Evolutionary conservation across 2,797 vertebrate species (phyloP).

Genomic region (Otolemur crassicaudatus): DNA sequence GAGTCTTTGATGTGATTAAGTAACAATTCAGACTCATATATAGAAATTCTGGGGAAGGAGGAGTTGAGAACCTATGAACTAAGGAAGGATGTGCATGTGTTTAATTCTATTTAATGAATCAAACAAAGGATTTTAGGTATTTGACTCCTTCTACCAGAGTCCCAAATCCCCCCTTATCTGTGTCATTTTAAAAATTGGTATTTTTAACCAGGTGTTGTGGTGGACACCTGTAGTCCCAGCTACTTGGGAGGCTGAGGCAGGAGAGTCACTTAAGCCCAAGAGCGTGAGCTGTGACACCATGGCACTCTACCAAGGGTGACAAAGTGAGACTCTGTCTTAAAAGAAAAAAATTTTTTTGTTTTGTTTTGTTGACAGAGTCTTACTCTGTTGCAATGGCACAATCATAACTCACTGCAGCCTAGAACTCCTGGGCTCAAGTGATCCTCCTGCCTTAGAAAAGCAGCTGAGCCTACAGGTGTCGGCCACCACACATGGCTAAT

Average conservation of each 20-base stretch:
- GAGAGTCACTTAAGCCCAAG: no score
- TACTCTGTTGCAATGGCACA: background rate
- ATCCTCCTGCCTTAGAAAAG: background rate
- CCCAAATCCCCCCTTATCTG: background rate
- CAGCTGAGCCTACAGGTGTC: background rate
- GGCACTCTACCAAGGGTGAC: no score
- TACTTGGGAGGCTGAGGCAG: no score
- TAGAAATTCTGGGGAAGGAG: background rate
- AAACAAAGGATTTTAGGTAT: conserved; percentile 32
- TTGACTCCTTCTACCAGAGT: conserved; percentile 1
- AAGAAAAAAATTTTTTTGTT: no score
- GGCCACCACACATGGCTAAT: background rate
- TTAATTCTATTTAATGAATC: conserved; percentile 20
- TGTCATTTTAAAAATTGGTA: background rate
- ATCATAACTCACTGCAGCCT: background rate
- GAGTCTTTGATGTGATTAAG: background rate
- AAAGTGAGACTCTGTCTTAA: no score
- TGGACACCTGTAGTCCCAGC: no score
- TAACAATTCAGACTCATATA: background rate
- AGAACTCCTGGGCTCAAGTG: background rate
- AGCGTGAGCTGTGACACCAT: no score
- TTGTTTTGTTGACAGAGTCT: background rate
- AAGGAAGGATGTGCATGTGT: background rate
- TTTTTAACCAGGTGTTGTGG: no score
- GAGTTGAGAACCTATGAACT: background rate